Base-by-base conservation (phyloP, 2,113 vertebrate genomes). In the Caranx ignobilis region DNA sequence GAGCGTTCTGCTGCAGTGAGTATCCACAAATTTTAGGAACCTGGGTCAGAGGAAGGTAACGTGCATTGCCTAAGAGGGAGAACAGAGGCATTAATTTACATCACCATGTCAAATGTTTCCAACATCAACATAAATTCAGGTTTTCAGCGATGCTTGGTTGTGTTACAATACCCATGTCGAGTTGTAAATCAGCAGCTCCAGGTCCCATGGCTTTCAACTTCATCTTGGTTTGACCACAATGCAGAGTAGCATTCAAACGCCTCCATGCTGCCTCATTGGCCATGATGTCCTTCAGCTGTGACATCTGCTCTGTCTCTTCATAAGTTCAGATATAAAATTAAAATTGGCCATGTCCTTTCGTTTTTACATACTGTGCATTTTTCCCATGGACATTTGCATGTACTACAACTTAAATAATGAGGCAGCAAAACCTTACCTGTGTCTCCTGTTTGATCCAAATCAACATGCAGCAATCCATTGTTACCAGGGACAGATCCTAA, bases 1-100 rank as follows among this genome's bases (percentile, higher is more conserved):
- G 8, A 1, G 19, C 19, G 1, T 66, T 82, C 43, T 70, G 67
- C 10, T 39, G 50, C 21, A 81, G 2, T 2, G 50, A 71, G 43
- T 87, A 86, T 2, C 79, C 80, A 81, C 90, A 94, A 1, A 70
- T 21, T 48, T 76, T 37, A n/a, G 85, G 82, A 37, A 91, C 32
- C 9, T 88, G 68, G 11, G 0, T 73, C 35, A 93, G 45, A 43
- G 63, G 66, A 10, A 90, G 32, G 5, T 32, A 13, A 6, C 0
- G 11, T 2, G 10, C 52, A 26, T 61, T 57, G 2, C 71, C 92
- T 93, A 55, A 18, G 47, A 31, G 7, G 5, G 0, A 45, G 13
- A 18, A 26, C 1, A 11, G 31, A 1, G 41, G 2, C 2, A 21
- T 18, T 50, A 41, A 47, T 57, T 5, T 55, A 12, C 31, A 11